Evolutionary conservation across 2,113 vertebrate genomes (phyloP), one percentile per base, ranked within the genome.

Genomic region (Paratilapia polleni): DNA sequence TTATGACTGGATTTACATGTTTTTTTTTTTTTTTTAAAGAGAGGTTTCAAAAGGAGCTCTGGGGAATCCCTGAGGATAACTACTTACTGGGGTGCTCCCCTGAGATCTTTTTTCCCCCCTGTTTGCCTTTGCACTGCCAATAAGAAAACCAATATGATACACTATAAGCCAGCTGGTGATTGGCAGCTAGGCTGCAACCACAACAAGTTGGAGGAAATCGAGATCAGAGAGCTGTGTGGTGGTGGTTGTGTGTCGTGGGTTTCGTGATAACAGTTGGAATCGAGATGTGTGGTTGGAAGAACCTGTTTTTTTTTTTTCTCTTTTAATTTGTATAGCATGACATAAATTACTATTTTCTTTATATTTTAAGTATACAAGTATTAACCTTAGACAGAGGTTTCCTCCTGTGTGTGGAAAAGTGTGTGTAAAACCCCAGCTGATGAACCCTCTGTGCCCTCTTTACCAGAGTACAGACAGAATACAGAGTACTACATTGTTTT

Each of bases 11-110:
- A 31, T 73, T 52, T 70, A 49, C 41, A 70, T 20, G 15, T 4
- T 43, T 41, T 41, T 38, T 38, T 38, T 8, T 19, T 0, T 0
- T 68, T 47, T 70, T 70, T 2, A 28, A 70, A 70, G 66, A 0
- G 6, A 12, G 24, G 66, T 52, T 54, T 9, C 68, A 52, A 54
- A n/a, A 17, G 10, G 66, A 31, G 68, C 47, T 73, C 47, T 54
- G 47, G 47, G 68, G 1, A 52, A 70, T 2, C 26, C 47, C 68
- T 34, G 26, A 73, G 47, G 68, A n/a, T 0, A 49, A 34, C 68
- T 58, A 24, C 56, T 22, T 2, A 24, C 12, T 73, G 26, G 68
- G 17, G 28, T n/a, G 68, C 47, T 73, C 26, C 47, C 68, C 47
- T 20, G 24, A 52, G 43, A 52, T 20, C 1, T 31, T 70, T 26